phyloP scores from a whole-genome alignment of 64 coral and sea anemone species.

The Montipora sp. region DNA sequence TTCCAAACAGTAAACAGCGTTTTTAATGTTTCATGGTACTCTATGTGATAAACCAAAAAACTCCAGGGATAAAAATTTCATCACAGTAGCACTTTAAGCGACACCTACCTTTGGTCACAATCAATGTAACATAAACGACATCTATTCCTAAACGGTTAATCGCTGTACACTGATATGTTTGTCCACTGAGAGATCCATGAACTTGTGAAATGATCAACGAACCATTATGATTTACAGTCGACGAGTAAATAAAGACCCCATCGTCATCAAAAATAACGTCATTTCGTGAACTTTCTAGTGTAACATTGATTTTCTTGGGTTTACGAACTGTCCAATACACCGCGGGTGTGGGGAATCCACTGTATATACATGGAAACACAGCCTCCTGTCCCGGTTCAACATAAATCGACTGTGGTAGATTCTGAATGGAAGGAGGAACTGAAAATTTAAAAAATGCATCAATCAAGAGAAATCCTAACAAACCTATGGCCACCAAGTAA shows the following conservation, averaged over 20 bases:
- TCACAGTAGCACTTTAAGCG: too few relatives aligned
- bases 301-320: not conserved
- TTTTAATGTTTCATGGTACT: too few relatives aligned
- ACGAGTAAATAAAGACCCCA: rapidly evolving
- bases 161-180: not conserved
- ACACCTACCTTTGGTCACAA: not conserved
- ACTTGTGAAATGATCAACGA: not conserved
- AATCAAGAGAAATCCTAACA: too few relatives aligned
- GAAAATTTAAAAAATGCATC: not conserved
- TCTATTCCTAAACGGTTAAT: not conserved
- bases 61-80: too few relatives aligned
- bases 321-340: conserved; percentile 16
- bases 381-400: not conserved
- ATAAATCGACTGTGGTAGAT: not conserved
- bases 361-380: not conserved
- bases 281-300: not conserved
- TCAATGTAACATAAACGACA: not conserved
- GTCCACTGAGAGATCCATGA: not conserved
- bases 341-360: not conserved
- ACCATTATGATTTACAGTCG: not conserved
- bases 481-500: too few relatives aligned
- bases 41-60: too few relatives aligned
- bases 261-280: rapidly evolving
- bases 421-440: not conserved
- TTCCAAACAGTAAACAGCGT: too few relatives aligned